Evolutionary conservation across 2,888 invertebrate species (phyloP), one percentile per base, ranked within the genome.

Genomic region (Operophtera brumata): DNA sequence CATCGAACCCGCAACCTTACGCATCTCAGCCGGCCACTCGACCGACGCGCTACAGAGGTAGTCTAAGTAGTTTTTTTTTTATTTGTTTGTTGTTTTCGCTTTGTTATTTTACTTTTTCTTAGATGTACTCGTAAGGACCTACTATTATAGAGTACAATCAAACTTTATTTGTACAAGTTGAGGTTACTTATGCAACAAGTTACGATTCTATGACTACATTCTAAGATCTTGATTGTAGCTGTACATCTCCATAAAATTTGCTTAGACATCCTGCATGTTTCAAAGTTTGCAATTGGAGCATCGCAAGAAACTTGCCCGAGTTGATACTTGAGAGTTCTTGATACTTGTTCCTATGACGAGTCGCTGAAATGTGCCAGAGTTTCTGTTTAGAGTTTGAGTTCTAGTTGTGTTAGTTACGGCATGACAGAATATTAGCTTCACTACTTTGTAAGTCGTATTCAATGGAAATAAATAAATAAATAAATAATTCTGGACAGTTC

Each of bases 251-350:
- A 47, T 47, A 51, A 51, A 42, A 55, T 48, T 48, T 43, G 47
- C 47, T 55, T 50, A 41, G 49, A 39, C 39, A 43, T 14, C 13
- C 32, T 39, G n/a, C 34, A 44, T 14, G 34, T 39, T 37, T 26
- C 13, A 10, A 35, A 57, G 57, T 57, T 57, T 48, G 42, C 52
- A 57, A 57, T 57, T 42, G 52, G 52, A 48, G 37, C 57, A 34
- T 45, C 48, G 52, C 52, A 32, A 48, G 57, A 45, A 57, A 52
- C 57, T 57, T 37, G 9, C 12, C 1, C 6, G 8, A 14, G 40
- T 37, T 43, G 56, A 45, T 51, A 57, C 47, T 57, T 52, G 47
- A 10, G 42, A 56, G 47, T 47, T 53, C 47, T 53, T 56, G 56
- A 53, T 53, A 48, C 57, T 52, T 48, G 52, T 53, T 48, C 41